phyloP scores from a whole-genome alignment of 2,888 invertebrate species.

The Drosophila borborema region DNA sequence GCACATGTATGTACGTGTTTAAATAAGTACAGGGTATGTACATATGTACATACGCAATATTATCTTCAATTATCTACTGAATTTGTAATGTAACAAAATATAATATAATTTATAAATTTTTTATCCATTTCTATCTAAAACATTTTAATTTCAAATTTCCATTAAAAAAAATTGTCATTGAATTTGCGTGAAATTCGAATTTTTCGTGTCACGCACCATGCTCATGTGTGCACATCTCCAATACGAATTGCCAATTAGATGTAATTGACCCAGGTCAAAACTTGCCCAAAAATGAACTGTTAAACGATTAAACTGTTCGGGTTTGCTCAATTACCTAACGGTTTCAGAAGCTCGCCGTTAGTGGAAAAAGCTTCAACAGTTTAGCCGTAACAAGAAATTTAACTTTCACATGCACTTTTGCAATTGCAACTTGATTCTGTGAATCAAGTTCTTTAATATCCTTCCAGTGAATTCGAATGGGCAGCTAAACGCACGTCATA shows the following conservation, averaged over 20 bases:
- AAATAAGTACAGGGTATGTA: neutral
- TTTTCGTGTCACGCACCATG: neutral
- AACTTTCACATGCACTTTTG: neutral
- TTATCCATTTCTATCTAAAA: neutral
- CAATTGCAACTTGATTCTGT: neutral
- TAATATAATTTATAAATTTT: neutral
- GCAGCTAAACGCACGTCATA: neutral
- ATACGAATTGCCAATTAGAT: neutral
- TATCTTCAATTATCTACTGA: neutral
- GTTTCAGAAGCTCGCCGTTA: neutral
- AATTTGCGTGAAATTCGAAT: neutral
- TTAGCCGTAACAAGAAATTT: neutral
- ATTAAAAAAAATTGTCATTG: neutral
- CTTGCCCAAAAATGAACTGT: neutral
- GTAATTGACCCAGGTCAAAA: slow-evolving; percentile 19
- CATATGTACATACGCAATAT: neutral
- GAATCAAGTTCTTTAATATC: slow-evolving; percentile 11
- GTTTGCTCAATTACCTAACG: slow-evolving; percentile 1
- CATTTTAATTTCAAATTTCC: neutral
- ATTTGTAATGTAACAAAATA: neutral
- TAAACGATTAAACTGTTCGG: neutral
- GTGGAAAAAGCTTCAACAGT: neutral
- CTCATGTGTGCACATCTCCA: neutral
- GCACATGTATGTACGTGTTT: neutral
- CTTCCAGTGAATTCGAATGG: slow-evolving; percentile 5